Percentiles rank a stretch among this genome's conserved stretches.
phyloP scores from a whole-genome alignment of 2,797 vertebrate species.

The Buphagus erythrorhynchus region DNA sequence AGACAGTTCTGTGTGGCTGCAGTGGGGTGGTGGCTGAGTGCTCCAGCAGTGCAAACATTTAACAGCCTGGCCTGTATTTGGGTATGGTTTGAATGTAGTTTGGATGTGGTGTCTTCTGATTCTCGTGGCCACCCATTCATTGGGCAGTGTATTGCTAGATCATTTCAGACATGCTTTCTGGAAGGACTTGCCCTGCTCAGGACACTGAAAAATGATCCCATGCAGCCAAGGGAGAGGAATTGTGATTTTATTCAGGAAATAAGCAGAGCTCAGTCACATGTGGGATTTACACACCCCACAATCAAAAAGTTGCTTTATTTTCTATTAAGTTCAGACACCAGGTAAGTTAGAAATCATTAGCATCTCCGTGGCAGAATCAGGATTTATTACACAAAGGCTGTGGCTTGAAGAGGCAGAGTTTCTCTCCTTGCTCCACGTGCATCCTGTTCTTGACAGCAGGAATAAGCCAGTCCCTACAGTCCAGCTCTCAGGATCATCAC shows the following conservation, averaged over 20 bases:
- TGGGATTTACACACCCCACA: background rate
- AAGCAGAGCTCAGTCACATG: background rate
- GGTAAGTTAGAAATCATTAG: background rate
- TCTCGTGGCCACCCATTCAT: background rate
- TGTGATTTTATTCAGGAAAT: background rate
- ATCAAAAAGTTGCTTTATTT: background rate
- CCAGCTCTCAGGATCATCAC: background rate
- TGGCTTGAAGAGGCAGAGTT: background rate
- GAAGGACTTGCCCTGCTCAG: background rate
- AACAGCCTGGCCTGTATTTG: background rate
- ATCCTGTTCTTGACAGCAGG: background rate
- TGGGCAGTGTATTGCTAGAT: background rate
- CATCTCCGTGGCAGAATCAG: background rate
- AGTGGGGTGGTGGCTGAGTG: background rate
- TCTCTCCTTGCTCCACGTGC: background rate
- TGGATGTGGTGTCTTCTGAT: background rate
- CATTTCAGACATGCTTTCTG: background rate
- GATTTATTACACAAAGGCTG: background rate
- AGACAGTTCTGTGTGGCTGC: background rate
- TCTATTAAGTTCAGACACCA: background rate
- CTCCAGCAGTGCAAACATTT: background rate
- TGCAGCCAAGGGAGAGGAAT: background rate
- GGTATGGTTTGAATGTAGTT: background rate
- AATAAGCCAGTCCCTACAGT: background rate
- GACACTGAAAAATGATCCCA: background rate